Conservation (phyloP, 2,113 vertebrate species). For the Turdus rufiventris region DNA sequence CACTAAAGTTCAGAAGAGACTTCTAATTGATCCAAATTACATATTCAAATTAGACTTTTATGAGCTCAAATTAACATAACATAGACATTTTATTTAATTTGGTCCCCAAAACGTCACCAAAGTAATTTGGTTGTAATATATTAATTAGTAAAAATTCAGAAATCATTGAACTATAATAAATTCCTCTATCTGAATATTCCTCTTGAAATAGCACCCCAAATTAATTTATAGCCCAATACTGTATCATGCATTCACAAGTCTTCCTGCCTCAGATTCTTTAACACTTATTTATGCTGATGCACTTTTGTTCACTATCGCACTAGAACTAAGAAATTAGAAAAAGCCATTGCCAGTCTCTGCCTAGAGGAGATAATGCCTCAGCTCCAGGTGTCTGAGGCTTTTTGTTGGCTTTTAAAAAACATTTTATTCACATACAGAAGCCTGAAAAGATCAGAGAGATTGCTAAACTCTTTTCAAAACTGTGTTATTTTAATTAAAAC, state of each 20-base stretch:
- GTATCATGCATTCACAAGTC: neutral
- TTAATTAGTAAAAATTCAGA: conserved; percentile 64
- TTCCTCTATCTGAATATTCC: conserved; percentile 22
- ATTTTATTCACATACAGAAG: neutral
- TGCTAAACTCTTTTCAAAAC: neutral
- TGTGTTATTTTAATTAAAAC: neutral
- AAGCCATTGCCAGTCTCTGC: neutral
- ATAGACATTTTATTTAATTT: conserved; percentile 67
- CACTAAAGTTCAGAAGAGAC: conserved; percentile 67
- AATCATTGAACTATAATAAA: conserved; percentile 52
- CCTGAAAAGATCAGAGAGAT: neutral
- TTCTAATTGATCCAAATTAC: conserved; percentile 72
- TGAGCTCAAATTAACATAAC: conserved; percentile 69
- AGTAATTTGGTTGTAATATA: conserved; percentile 64
- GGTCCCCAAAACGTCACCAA: conserved; percentile 54
- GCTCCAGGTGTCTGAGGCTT: neutral
- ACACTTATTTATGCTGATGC: neutral
- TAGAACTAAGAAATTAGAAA: neutral
- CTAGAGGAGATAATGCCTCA: neutral
- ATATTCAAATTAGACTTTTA: conserved; percentile 73
- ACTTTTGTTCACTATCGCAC: neutral
- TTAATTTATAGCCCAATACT: neutral
- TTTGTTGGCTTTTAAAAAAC: neutral
- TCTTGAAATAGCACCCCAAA: neutral
- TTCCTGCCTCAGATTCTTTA: neutral